Base-by-base conservation (phyloP, 2,888 invertebrate genomes). In the Cacoxenus indagator region DNA sequence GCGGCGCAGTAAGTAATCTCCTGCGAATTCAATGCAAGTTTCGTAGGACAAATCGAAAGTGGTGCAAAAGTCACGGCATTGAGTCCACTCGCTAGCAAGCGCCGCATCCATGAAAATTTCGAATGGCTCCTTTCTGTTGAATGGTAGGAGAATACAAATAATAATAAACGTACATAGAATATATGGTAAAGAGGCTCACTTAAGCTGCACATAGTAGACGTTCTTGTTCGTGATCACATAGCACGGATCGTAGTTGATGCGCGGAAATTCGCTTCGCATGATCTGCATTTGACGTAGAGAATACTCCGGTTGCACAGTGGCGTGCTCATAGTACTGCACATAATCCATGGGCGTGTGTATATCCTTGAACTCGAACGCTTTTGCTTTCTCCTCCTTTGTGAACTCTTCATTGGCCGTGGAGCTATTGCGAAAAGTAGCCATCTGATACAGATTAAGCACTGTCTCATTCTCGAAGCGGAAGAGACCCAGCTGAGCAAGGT, bases 1-100 rank as follows among this genome's bases (percentile, higher is more conserved):
- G 71, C 93, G 91, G 3, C 93, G 90, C 82, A 97, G 89, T 81
- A 95, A 90, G 86, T 94, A 90, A 87, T 96, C 96, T 0, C 96
- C 96, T 31, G 95, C 94, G 77, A 92, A 91, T 84, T 95, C 94
- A 74, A 96, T 90, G 70, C 88, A 88, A 17, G 84, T 82, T 64
- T 87, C 85, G 48, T 85, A 87, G 6, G 85, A 82, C 1, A 88
- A 76, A 82, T 88, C 88, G 24, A 88, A 88, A 0, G 87, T 88
- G 70, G 87, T 88, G 74, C 88, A 88, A 69, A 88, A 88, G 67
- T 88, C 88, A 26, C 88, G 87, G 66, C 88, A 88, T 64, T 86
- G 82, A 11, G 78, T 80, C 87, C 88, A 88, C 59, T 83, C 82
- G 14, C 83, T 81, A 3, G 78, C 73, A 31, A 86, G 46, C 0